Conservation (phyloP, 2,113 vertebrate genomes). For the Taurulus bubalis region DNA sequence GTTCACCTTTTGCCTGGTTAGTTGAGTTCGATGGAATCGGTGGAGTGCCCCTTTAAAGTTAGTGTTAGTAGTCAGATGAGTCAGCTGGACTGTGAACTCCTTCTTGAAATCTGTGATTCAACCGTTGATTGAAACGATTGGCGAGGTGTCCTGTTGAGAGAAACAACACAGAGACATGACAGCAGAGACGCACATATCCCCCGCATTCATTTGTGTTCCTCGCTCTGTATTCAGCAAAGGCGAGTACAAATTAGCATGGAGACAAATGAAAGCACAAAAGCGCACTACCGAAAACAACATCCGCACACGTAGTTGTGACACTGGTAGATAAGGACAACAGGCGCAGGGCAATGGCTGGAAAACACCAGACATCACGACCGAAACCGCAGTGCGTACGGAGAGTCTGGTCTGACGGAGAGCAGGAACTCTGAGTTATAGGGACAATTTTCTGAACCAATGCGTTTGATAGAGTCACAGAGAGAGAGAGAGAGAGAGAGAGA, state of each 20-base stretch:
- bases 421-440: not conserved
- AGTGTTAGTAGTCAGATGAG: not conserved
- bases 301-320: not conserved
- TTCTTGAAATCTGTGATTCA: not conserved
- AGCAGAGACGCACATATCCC: not conserved
- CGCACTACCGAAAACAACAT: not conserved
- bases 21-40: not conserved
- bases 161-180: not conserved
- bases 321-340: not conserved
- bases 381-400: not conserved
- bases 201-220: not conserved
- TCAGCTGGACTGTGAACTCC: not conserved
- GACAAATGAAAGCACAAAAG: not conserved
- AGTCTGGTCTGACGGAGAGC: not conserved
- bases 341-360: conserved; percentile 10
- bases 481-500: not conserved
- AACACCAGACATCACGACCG: not conserved
- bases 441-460: conserved; percentile 14
- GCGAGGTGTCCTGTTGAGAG: not conserved
- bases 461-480: not conserved
- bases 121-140: not conserved
- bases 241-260: not conserved
- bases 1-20: not conserved
- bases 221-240: conserved; percentile 22
- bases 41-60: not conserved